phyloP scores from a whole-genome alignment of 2,113 vertebrate genomes.

The Girardinichthys multiradiatus region DNA sequence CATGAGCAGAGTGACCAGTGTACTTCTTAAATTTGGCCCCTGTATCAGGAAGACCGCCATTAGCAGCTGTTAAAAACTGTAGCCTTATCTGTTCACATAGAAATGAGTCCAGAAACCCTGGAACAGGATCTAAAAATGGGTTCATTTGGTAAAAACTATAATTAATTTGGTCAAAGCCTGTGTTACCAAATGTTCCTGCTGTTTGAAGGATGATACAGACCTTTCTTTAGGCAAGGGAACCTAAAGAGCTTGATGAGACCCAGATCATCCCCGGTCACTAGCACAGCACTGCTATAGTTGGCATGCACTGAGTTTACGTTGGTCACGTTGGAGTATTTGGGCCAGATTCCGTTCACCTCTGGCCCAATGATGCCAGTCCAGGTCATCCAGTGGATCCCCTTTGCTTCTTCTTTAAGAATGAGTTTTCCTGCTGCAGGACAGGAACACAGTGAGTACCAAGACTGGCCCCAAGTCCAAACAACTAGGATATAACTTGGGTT shows the following conservation, averaged over 20 bases:
- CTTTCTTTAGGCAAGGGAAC: conserved; percentile 96
- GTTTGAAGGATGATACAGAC: conserved; percentile 58
- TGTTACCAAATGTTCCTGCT: neutral
- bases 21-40: conserved; percentile 97
- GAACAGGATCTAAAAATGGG: no score
- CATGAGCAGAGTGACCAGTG: conserved; percentile 94
- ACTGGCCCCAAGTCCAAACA: accelerated
- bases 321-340: conserved; percentile 89
- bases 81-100: neutral
- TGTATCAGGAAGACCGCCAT: conserved; percentile 41
- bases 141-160: no score
- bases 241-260: conserved; percentile 92
- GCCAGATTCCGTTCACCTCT: conserved; percentile 95
- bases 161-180: neutral
- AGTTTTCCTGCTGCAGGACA: conserved; percentile 87
- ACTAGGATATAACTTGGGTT: neutral
- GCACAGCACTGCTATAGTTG: conserved; percentile 89
- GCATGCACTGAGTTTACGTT: conserved; percentile 95
- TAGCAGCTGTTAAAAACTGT: neutral
- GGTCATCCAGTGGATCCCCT: conserved; percentile 92
- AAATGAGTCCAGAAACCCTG: neutral
- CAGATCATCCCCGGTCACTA: conserved; percentile 93
- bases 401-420: conserved; percentile 90
- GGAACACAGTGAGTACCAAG: neutral
- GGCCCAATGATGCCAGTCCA: conserved; percentile 94